Percentiles rank a stretch among this genome's conserved stretches.
These are phyloP conservation scores for Ochotona curzoniae DNA, from an alignment of 2,113 vertebrate genomes.

Conservation along the genomic window DNA sequence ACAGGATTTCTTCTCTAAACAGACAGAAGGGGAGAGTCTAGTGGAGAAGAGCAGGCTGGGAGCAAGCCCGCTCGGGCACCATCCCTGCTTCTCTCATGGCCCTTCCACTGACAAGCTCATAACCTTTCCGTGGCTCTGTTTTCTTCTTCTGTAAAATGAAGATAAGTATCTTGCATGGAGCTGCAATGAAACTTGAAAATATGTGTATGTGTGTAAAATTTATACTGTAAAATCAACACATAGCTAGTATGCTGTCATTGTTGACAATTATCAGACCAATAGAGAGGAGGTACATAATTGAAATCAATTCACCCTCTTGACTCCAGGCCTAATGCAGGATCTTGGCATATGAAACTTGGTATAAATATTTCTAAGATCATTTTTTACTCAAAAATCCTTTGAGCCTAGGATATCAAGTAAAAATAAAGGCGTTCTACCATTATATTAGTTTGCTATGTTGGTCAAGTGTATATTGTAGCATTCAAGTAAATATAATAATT, in stretches of 20 bases:
- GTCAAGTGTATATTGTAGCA: neutral
- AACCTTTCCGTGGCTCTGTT: neutral
- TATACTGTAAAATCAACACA: neutral
- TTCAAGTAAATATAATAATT: neutral
- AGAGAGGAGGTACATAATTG: neutral
- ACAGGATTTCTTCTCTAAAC: neutral
- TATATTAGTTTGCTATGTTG: neutral
- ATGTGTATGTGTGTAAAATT: neutral
- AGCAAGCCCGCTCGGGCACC: accelerated
- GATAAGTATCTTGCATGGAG: neutral
- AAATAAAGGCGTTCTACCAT: neutral
- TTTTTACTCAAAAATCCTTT: conserved; percentile 1
- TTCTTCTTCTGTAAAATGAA: neutral
- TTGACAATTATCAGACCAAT: neutral
- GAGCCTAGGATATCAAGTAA: neutral
- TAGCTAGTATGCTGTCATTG: neutral
- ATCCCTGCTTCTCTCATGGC: neutral
- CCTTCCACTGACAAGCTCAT: too few relatives aligned
- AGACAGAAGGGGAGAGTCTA: neutral
- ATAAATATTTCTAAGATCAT: neutral
- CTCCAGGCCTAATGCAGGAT: neutral
- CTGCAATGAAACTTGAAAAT: neutral
- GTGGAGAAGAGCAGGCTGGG: neutral
- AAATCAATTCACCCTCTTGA: neutral
- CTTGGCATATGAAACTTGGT: neutral